Conservation (phyloP, 2,113 vertebrate species). For the Perca flavescens region DNA sequence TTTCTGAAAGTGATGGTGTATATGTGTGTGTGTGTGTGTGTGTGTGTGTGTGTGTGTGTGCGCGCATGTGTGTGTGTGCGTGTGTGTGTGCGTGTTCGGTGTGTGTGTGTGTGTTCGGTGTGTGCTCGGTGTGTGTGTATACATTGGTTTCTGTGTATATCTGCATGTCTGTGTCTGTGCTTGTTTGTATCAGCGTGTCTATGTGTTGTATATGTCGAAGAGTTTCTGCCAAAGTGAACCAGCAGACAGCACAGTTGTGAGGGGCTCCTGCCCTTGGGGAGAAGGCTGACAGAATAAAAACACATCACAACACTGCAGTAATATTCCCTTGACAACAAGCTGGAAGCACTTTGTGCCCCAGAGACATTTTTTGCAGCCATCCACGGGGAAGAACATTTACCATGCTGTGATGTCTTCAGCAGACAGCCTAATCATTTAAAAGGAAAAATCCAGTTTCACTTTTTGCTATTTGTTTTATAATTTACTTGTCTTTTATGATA, state of each 20-base stretch:
- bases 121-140: neutral
- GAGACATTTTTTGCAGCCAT: constrained; percentile 63
- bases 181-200: constrained; percentile 36
- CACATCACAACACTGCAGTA: constrained; percentile 73
- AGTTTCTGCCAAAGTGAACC: constrained; percentile 63
- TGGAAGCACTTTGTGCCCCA: constrained; percentile 66
- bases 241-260: constrained; percentile 70
- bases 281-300: constrained; percentile 78
- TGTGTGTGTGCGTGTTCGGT: neutral
- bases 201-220: constrained; percentile 49
- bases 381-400: constrained; percentile 53
- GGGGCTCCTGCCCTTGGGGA: constrained; percentile 67
- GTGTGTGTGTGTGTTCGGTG: neutral
- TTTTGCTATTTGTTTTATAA: neutral
- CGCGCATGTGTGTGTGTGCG: neutral
- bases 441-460: constrained; percentile 12
- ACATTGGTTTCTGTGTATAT: constrained; percentile 1
- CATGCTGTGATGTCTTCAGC: constrained; percentile 51
- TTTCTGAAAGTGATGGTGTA: constrained; percentile 67
- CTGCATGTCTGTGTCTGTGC: constrained; percentile 1
- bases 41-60: constrained; percentile 7
- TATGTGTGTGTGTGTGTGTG: constrained; percentile 8
- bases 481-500: constrained; percentile 1
- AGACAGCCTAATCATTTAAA: constrained; percentile 43
- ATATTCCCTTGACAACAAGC: constrained; percentile 74